Percentiles rank a stretch among this genome's conserved stretches.
Conservation (phyloP, 2,888 invertebrate genomes). For the Tipula confusa region DNA sequence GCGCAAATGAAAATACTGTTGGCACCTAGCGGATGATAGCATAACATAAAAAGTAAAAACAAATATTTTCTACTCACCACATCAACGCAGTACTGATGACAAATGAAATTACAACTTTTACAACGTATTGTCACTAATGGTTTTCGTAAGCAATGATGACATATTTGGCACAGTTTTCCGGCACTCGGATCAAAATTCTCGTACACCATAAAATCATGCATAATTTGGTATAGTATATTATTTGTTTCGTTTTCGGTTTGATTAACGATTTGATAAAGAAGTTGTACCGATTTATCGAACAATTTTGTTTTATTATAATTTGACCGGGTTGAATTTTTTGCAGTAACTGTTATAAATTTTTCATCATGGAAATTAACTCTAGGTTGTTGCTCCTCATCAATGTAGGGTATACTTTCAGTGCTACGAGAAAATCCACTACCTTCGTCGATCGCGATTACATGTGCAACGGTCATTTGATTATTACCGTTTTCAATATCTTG, state of each 20-base stretch:
- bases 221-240: conserved; percentile 21
- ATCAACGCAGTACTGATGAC: conserved; percentile 21
- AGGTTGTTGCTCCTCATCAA: conserved; percentile 32
- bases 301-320: background rate
- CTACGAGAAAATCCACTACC: conserved; percentile 30
- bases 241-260: conserved; percentile 32
- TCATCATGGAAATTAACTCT: conserved; percentile 30
- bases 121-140: background rate
- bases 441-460: background rate
- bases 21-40: background rate
- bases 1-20: background rate
- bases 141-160: conserved; percentile 29
- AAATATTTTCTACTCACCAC: conserved; percentile 1
- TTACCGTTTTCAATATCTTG: conserved; percentile 29
- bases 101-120: conserved; percentile 20
- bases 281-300: conserved; percentile 34
- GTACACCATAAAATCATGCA: conserved; percentile 32
- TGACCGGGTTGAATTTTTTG: conserved; percentile 10
- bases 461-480: background rate
- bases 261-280: conserved; percentile 34
- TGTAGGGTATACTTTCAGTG: conserved; percentile 34
- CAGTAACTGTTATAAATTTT: conserved; percentile 30
- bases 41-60: background rate
- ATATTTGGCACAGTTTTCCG: conserved; percentile 33
- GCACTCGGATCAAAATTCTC: background rate